Evolutionary conservation across 2,797 vertebrate genomes (phyloP), one percentile per base, ranked within the genome.

Genomic region (Percopsis omiscomaycus): DNA sequence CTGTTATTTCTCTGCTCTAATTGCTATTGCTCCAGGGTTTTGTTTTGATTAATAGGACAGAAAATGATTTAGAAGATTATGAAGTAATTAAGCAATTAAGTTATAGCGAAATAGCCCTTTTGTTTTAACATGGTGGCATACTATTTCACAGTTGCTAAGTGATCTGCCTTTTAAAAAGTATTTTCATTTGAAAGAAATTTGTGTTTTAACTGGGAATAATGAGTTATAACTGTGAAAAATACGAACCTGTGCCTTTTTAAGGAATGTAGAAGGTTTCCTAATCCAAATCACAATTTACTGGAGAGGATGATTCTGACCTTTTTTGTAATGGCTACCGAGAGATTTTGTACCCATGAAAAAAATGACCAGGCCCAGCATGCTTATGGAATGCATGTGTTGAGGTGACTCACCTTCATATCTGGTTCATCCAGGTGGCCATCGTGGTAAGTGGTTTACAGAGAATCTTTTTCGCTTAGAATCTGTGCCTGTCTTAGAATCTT

Each of bases 391-490:
- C 13, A n/a, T 30, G 56, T 69, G 66, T 57, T 62, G 48, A 42
- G 37, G 48, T 77, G 66, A 29, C 65, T 72, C 74, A 57, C 68
- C 12, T 37, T 22, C 8, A 37, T 37, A 37, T 9, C 1, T 37
- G 6, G 8, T 13, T 75, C 79, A 67, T 78, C 73, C 27, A 70
- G 46, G 64, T 3, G 44, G 46, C 67, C 58, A 68, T 42, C 56
- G 6, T 80, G 72, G 76, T 78, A 77, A 84, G 28, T 67, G 63
- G 80, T 74, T 84, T 76, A 72, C 12, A 54, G 65, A 47, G 42
- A 47, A 13, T 48, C 73, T 78, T 61, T 75, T 8, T 65, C 73
- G 67, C 49, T 78, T 73, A 76, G 69, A 78, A 68, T 71, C 22
- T 22, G 22, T 1, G 22, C 22, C n/a, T n/a, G 22, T 22, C 22